Conservation (phyloP, 2,113 vertebrate genomes). For the Periophthalmus modestus region DNA sequence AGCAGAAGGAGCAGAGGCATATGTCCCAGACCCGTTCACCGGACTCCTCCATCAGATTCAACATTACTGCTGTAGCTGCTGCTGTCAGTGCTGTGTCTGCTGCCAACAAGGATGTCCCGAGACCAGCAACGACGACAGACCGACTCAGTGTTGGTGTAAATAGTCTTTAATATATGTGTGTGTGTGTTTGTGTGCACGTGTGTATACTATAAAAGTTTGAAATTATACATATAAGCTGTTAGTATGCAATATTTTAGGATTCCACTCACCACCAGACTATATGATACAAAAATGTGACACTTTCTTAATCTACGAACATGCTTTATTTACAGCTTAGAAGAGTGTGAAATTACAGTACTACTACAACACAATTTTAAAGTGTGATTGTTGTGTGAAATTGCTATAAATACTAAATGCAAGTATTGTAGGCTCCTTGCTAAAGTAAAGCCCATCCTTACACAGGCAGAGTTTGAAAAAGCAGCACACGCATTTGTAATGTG, state of each 20-base stretch:
- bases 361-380: neutral
- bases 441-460: no score
- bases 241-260: neutral
- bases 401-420: no score
- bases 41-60: conserved; percentile 44
- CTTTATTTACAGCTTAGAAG: no score
- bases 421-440: no score
- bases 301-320: neutral
- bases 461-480: no score
- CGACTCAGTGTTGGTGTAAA: neutral
- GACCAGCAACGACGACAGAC: conserved; percentile 7
- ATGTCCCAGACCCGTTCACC: neutral
- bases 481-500: no score
- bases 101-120: conserved; percentile 16
- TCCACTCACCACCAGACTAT: neutral
- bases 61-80: conserved; percentile 52
- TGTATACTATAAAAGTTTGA: neutral
- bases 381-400: no score
- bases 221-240: neutral
- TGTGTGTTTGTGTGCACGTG: neutral
- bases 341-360: neutral
- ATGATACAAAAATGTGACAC: neutral
- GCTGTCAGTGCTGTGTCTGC: conserved; percentile 35
- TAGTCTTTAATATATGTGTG: neutral
- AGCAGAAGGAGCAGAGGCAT: neutral